Evolutionary conservation across 2,888 invertebrate genomes (phyloP), one percentile per base, ranked within the genome.

Genomic region (Lepidochrysops patricia): DNA sequence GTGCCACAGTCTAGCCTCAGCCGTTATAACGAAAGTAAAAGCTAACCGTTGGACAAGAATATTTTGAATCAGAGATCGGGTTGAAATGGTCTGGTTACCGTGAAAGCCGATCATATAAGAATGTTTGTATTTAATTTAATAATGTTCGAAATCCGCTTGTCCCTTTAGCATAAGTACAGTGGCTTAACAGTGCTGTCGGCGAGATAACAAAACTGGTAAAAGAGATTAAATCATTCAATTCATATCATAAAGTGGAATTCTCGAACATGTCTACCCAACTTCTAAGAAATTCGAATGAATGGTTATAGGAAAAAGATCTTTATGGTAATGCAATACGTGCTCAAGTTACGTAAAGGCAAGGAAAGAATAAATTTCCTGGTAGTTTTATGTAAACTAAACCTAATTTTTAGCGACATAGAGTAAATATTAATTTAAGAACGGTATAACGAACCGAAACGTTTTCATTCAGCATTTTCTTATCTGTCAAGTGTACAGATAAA

Each of bases 401-500:
- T 12, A 54, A 29, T 32, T 12, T 29, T 19, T 19, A 13, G 19
- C 3, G 29, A 15, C 15, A 32, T 54, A 32, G 19, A 54, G 54
- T 54, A 29, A 19, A 29, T 29, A 32, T 32, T 54, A 29, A 12
- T 15, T 32, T 19, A 54, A 54, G 32, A 15, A 7, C 29, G 19
- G 29, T 4, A 5, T 54, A 32, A 52, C 27, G 19, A 29, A 54
- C 29, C 54, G 15, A 15, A 54, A 12, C 54, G 29, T 19, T 29
- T 49, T 29, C 54, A 54, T 54, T 54, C 54, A 19, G 54, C 32
- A 54, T 32, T 54, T 54, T 54, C 54, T 54, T 54, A 54, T 54
- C 54, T 54, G 54, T 32, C 54, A 54, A 54, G 54, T 54, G 54
- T 29, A 32, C 29, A 23, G 13, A 54, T 29, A 32, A 54, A 52